phyloP scores from a whole-genome alignment of 2,113 vertebrate species.

The Carlito syrichta region DNA sequence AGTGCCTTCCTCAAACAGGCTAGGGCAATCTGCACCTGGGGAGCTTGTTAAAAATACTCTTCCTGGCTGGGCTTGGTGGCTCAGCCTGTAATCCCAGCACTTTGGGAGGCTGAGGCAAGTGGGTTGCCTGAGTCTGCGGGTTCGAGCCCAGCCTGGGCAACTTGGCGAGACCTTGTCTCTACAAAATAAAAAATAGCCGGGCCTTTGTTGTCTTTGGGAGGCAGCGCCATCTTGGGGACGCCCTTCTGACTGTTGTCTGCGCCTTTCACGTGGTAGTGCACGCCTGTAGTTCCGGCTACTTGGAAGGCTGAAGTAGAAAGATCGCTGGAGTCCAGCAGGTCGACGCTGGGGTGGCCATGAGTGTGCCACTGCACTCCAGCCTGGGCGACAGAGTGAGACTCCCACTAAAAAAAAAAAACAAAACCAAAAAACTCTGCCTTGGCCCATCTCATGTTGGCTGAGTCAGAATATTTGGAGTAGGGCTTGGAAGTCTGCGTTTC shows the following conservation, averaged over 20 bases:
- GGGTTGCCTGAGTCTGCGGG: neutral
- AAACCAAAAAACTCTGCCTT: constrained; percentile 45
- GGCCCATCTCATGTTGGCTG: neutral
- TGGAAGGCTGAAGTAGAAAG: neutral
- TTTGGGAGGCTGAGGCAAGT: neutral
- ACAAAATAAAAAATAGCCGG: neutral
- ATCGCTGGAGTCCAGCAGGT: neutral
- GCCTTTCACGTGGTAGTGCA: neutral
- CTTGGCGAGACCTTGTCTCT: neutral
- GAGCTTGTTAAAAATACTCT: constrained; percentile 52
- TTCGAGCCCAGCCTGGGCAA: neutral
- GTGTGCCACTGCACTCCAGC: neutral
- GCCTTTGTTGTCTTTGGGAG: too few species aligned
- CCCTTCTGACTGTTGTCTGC: too few species aligned
- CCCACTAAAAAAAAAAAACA: too few species aligned
- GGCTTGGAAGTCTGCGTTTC: neutral
- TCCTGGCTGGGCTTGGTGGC: neutral
- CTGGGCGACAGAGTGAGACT: neutral
- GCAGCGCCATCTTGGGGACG: too few species aligned
- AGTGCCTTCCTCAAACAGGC: constrained; percentile 35
- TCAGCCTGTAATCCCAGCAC: neutral
- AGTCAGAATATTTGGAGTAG: neutral
- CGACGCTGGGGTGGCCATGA: neutral
- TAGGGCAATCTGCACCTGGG: neutral
- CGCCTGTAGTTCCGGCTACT: neutral